Base-by-base conservation (phyloP, 2,797 vertebrate genomes). In the Tapera naevia region DNA sequence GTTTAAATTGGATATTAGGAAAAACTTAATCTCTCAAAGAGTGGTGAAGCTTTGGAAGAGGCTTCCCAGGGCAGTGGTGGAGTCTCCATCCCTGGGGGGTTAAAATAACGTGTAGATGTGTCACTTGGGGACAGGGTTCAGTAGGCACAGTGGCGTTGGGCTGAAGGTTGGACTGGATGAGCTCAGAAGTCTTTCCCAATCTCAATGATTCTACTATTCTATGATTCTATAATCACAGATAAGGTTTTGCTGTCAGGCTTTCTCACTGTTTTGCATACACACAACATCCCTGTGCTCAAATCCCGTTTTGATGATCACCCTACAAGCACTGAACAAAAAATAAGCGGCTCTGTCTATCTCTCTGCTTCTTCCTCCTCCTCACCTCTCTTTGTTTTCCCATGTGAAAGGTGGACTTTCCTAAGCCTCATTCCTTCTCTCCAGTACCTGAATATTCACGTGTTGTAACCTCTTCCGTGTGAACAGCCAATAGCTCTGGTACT, bases 201-300 rank as follows among this genome's bases (percentile, higher is more conserved):
- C 46, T 48, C 46, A 48, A 13, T 48, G 46, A 48, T 48, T 48
- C 45, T 46, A 17, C 46, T 10, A 21, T 46, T 46, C 22, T 6
- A 19, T 48, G 46, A 48, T 24, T 19, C 45, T 45, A 45, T 19
- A 18, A 39, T 33, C 25, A 6, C 28, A 28, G n/a, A 45, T 45
- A 2, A 0, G 33, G 41, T 33, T n/a, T 22, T 37, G 33, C 50
- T 43, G 1, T 32, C 9, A 5, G 57, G 13, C n/a, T 46, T 54
- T 24, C 32, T 22, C 43, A 30, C 17, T 58, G 23, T 21, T 2
- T 15, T 2, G 0, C 3, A 2, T 8, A 13, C 4, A 10, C 25
- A 14, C 33, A 50, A 5, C 54, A 60, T 5, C 39, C 35, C 61
- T 5, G 18, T 24, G 3, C 30, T 33, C 6, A 17, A 16, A 18